A percentile compares a stretch with the other conserved stretches of the same genome.
These are phyloP conservation scores for Philypnodon macrostomus DNA, from an alignment of 2,797 vertebrate genomes.

Conservation along the genomic window DNA sequence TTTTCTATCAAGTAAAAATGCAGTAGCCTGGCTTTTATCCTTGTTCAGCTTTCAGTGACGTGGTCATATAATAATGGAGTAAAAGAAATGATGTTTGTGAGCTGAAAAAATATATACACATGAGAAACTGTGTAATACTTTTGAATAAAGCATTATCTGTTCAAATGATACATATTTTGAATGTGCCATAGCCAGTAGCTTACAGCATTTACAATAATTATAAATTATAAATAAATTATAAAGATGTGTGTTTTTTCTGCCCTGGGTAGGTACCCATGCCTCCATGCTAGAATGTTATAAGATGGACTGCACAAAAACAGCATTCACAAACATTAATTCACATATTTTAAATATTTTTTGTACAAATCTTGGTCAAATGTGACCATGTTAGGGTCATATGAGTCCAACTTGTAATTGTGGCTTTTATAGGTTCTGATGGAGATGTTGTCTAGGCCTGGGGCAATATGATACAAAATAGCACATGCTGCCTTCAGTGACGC, in stretches of 20 bases:
- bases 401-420: background rate
- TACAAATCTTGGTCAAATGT: background rate
- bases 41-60: background rate
- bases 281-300: too few relatives aligned
- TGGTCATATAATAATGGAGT: background rate
- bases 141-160: too few relatives aligned
- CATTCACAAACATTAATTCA: too few relatives aligned
- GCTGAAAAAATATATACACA: background rate
- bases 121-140: background rate
- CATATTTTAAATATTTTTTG: too few relatives aligned
- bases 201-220: too few relatives aligned
- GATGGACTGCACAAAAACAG: too few relatives aligned
- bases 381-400: background rate
- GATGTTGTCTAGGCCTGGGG: constrained; percentile 2
- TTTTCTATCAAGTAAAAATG: background rate
- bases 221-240: too few relatives aligned
- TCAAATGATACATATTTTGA: too few relatives aligned
- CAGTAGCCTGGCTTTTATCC: background rate
- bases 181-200: too few relatives aligned
- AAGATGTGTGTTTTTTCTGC: too few relatives aligned
- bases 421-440: constrained; percentile 9
- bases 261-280: too few relatives aligned
- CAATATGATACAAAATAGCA: background rate
- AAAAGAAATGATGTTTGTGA: background rate
- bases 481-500: background rate